A percentile compares a stretch with the other conserved stretches of the same genome.
phyloP scores from a whole-genome alignment of 2,797 vertebrate genomes.

The Clarias pachynema region DNA sequence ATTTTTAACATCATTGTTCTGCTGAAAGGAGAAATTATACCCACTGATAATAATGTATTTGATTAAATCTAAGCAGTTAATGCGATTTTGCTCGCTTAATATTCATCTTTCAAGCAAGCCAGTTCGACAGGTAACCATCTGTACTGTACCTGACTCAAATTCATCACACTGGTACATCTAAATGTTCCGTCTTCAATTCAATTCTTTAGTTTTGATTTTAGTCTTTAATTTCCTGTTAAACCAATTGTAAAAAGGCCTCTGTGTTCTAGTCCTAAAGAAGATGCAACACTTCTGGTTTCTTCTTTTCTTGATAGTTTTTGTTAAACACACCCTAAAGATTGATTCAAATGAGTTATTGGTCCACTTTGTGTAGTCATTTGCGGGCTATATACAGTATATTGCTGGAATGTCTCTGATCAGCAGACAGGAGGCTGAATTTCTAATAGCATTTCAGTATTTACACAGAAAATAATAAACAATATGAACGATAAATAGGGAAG shows the following conservation, averaged over 20 bases:
- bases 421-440: not conserved
- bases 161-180: not conserved
- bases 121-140: not conserved
- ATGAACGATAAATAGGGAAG: not conserved
- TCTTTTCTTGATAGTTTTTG: not conserved
- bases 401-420: not conserved
- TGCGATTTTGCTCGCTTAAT: not conserved
- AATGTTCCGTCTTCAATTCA: not conserved
- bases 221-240: not conserved
- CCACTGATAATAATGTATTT: not conserved
- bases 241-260: not conserved
- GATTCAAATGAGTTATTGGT: not conserved
- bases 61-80: not conserved
- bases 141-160: not conserved
- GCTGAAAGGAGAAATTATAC: not conserved
- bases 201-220: not conserved
- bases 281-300: not conserved
- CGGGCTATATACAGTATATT: not conserved
- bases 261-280: not conserved
- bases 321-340: too few species aligned
- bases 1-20: not conserved
- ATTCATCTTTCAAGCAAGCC: not conserved
- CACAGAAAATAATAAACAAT: too few species aligned
- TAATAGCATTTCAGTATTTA: not conserved
- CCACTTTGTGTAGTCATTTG: not conserved